These are phyloP conservation scores for Phyllostomus discolor DNA, from an alignment of 2,113 vertebrate species.

Conservation along the genomic window DNA sequence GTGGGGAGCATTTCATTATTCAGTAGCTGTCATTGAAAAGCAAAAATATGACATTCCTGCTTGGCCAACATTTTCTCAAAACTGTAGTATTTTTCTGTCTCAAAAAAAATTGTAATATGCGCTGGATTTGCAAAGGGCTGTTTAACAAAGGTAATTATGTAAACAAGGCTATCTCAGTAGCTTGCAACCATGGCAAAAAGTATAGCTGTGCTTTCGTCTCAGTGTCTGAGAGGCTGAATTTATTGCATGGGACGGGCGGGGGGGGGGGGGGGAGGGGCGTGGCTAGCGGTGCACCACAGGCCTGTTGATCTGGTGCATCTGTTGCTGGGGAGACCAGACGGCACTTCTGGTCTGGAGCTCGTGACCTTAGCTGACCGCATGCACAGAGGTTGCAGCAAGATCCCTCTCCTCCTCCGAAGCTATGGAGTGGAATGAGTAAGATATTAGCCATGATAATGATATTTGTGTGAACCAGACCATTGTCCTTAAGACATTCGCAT, in stretches of 20 bases:
- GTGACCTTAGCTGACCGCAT: background rate
- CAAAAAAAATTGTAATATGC: background rate
- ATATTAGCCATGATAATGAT: background rate
- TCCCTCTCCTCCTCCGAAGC: background rate
- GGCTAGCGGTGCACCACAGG: background rate
- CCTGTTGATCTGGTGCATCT: background rate
- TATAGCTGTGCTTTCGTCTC: background rate
- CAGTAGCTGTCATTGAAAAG: background rate
- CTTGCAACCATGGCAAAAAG: background rate
- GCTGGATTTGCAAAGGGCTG: background rate
- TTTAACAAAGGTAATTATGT: background rate
- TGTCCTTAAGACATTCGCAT: background rate
- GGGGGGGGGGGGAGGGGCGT: background rate
- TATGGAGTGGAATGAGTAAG: background rate
- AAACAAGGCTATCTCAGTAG: background rate
- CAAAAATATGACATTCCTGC: background rate
- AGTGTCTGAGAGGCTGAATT: background rate
- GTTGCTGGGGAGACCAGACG: background rate
- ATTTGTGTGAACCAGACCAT: background rate
- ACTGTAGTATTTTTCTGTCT: background rate
- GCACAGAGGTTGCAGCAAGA: background rate
- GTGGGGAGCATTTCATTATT: background rate
- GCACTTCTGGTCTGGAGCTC: background rate
- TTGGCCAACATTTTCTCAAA: background rate
- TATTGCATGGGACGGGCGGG: background rate